Evolutionary conservation across 92 coral and sea anemone genomes (phyloP).

Genomic region (Paragorgia papillata): DNA sequence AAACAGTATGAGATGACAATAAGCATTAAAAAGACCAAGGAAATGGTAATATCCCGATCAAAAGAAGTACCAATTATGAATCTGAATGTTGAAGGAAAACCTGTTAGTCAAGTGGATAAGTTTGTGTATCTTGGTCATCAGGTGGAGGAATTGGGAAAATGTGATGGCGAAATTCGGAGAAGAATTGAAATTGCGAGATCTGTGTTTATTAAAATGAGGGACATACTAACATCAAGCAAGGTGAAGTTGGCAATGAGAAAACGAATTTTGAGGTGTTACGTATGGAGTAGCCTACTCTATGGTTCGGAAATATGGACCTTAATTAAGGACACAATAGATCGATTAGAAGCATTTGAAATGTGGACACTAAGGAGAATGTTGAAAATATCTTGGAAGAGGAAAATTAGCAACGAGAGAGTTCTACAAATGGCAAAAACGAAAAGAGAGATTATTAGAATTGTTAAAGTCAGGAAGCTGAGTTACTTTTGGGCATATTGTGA

Average conservation of each 20-base stretch:
- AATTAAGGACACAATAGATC: constrained; percentile 2
- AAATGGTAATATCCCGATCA: not conserved
- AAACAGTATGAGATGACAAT: not conserved
- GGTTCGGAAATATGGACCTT: constrained; percentile 21
- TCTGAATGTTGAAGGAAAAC: not conserved
- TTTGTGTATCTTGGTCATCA: constrained; percentile 4
- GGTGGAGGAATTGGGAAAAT: not conserved
- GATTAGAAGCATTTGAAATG: constrained; percentile 3
- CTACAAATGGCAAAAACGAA: not conserved
- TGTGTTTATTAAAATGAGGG: not conserved
- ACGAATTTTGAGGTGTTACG: constrained; percentile 18
- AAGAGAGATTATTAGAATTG: not conserved
- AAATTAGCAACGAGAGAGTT: not conserved
- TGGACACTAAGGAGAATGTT: constrained; percentile 10
- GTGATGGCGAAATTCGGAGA: not conserved
- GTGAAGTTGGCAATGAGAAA: not conserved
- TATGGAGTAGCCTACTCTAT: constrained; percentile 6
- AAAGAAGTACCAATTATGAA: not conserved
- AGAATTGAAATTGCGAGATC: not conserved
- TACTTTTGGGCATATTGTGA: constrained; percentile 12
- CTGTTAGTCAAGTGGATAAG: constrained; percentile 9
- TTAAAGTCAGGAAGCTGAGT: constrained; percentile 6
- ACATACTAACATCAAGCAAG: constrained; percentile 4
- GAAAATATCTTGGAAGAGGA: constrained; percentile 5
- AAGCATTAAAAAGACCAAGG: constrained; percentile 11